A percentile compares a stretch with the other conserved stretches of the same genome.
phyloP scores from a whole-genome alignment of 1,140 invertebrate genomes.

The Sycophila sp. region DNA sequence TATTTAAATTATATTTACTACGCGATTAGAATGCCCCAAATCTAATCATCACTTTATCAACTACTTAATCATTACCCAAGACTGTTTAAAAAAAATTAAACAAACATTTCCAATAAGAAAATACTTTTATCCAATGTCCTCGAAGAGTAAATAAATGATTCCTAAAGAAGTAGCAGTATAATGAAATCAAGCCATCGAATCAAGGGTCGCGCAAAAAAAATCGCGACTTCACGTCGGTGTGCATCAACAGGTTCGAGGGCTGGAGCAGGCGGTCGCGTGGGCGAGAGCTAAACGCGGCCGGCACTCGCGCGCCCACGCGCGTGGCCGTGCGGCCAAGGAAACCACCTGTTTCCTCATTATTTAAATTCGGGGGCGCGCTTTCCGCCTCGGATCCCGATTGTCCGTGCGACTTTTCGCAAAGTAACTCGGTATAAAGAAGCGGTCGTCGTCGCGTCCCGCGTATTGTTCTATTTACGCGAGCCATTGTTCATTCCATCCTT shows the following conservation, averaged over 20 bases:
- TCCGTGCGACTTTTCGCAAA: background rate
- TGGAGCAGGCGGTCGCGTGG: background rate
- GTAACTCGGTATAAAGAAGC: background rate
- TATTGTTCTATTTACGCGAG: constrained; percentile 25
- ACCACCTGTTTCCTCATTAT: constrained; percentile 22
- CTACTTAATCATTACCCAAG: no score
- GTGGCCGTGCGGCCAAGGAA: background rate
- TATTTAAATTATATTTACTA: no score
- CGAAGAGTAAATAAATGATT: no score
- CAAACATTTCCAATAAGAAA: no score
- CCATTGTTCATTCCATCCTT: constrained; percentile 32
- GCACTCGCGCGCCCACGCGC: background rate
- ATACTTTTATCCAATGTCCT: no score
- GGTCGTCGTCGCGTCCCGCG: no score
- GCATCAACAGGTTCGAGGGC: constrained; percentile 31
- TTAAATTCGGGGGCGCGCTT: constrained; percentile 7
- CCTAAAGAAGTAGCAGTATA: no score
- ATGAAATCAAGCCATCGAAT: background rate
- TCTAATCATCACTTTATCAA: no score
- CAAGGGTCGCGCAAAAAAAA: background rate
- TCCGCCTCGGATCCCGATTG: background rate
- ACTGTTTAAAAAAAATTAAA: no score
- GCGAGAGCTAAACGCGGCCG: background rate
- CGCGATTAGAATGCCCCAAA: no score
- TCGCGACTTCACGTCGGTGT: background rate